Evolutionary conservation across 1,140 invertebrate genomes (phyloP), one percentile per base, ranked within the genome.

Genomic region (Ceratina japonica): DNA sequence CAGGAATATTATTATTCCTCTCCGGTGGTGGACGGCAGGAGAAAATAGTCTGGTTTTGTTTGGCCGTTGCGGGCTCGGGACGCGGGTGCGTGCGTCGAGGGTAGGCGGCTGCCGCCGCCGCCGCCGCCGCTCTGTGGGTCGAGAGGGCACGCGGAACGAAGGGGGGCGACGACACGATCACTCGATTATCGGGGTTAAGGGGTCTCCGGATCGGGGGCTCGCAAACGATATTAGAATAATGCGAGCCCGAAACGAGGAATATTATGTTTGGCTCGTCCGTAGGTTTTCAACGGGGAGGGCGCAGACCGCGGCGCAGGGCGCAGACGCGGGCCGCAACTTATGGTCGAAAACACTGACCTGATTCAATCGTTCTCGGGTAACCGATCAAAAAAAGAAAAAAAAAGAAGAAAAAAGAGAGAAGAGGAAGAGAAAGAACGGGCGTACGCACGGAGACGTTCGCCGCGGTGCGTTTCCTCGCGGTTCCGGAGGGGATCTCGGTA

Each of bases 261-360:
- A 91, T 89, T 87, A 89, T 92, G 89, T 91, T 91, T 92, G 86
- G 88, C 75, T 90, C 87, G 88, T 89, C 85, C 89, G 87, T 89
- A 87, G 89, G 89, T 91, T 91, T 90, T 92, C 88, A 91, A 89
- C 88, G 87, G 91, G 88, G 88, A 90, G 88, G 88, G 88, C 89
- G 86, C 86, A 89, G 84, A 88, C 78, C 70, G 78, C 10, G 2
- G 10, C 62, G 54, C 63, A 75, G 51, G 58, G 86, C 89, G 86
- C 88, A 89, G 75, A 87, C 90, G 90, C 88, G 83, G 83, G 75
- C 76, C 90, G 86, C 90, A 90, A 90, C 89, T 91, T 91, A 91
- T 91, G 90, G 90, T 92, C 87, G 90, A 92, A 91, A 92, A 91
- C 90, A 92, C 89, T 92, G 91, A 92, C 91, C 91, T 92, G 88